Evolutionary conservation across 2,888 invertebrate species (phyloP).

Genomic region (Gortyna flavago): DNA sequence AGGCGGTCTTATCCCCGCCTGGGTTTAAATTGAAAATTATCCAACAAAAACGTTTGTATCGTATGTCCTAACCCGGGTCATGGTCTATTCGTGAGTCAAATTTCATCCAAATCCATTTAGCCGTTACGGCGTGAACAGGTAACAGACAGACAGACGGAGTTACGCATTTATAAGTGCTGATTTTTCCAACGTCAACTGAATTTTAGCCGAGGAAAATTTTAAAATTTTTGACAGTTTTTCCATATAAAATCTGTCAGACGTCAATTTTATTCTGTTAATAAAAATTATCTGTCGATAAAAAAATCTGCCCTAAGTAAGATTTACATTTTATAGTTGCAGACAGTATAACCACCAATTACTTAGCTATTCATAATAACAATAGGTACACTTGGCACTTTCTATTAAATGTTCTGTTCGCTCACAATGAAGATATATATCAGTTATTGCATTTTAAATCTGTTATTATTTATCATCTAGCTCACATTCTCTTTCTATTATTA

Average conservation of each 20-base stretch:
- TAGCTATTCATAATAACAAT: constrained; percentile 34
- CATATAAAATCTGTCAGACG: no score
- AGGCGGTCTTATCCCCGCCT: background rate
- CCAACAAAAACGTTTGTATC: background rate
- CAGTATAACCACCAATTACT: background rate
- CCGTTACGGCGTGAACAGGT: background rate
- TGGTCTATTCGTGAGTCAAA: background rate
- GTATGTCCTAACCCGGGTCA: no score
- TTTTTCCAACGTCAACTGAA: no score
- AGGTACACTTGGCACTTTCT: constrained; percentile 44
- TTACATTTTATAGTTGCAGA: constrained; percentile 2
- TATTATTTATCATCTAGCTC: constrained; percentile 24
- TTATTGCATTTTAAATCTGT: constrained; percentile 46
- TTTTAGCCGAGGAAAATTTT: no score
- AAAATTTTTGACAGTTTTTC: no score
- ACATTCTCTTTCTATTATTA: constrained; percentile 38
- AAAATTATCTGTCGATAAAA: no score
- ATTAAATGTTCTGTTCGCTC: constrained; percentile 29
- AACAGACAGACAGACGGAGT: background rate
- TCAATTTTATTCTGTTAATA: no score
- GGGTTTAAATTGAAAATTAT: background rate
- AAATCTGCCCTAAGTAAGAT: background rate
- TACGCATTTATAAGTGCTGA: background rate
- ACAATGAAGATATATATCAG: constrained; percentile 58
- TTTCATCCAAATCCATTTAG: background rate